Evolutionary conservation across 1,140 invertebrate species (phyloP).

Genomic region (Stegodyphus mimosarum): DNA sequence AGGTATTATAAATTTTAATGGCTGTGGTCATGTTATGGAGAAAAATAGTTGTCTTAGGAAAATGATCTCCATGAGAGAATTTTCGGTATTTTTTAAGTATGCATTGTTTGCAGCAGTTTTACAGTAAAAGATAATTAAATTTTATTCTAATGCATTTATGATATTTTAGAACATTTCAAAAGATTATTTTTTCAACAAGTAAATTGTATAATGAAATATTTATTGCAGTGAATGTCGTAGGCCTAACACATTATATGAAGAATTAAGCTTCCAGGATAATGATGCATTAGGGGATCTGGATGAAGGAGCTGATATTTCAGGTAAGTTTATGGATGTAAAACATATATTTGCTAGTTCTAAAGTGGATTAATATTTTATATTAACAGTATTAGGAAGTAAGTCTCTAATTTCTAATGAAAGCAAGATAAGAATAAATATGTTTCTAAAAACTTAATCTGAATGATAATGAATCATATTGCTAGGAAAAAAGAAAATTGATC

Average conservation of each 20-base stretch:
- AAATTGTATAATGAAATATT: background rate
- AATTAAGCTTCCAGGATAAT: conserved; percentile 84
- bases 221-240: conserved; percentile 81
- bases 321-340: conserved; percentile 69
- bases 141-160: background rate
- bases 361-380: background rate
- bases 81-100: background rate
- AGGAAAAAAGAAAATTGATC: too few relatives aligned
- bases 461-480: too few relatives aligned
- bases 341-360: background rate
- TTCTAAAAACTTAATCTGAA: too few relatives aligned
- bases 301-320: conserved; percentile 87
- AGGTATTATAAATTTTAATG: too few relatives aligned
- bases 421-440: too few relatives aligned
- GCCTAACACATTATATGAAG: conserved; percentile 91
- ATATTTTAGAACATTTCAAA: background rate
- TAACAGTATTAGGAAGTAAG: background rate
- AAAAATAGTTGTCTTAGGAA: too few relatives aligned
- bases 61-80: background rate
- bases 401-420: background rate
- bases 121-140: background rate
- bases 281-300: conserved; percentile 85
- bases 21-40: too few relatives aligned
- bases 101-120: background rate
- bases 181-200: background rate